Evolutionary conservation across 1,140 invertebrate genomes (phyloP), one percentile per base, ranked within the genome.

Genomic region (Carcinoscorpius rotundicauda): DNA sequence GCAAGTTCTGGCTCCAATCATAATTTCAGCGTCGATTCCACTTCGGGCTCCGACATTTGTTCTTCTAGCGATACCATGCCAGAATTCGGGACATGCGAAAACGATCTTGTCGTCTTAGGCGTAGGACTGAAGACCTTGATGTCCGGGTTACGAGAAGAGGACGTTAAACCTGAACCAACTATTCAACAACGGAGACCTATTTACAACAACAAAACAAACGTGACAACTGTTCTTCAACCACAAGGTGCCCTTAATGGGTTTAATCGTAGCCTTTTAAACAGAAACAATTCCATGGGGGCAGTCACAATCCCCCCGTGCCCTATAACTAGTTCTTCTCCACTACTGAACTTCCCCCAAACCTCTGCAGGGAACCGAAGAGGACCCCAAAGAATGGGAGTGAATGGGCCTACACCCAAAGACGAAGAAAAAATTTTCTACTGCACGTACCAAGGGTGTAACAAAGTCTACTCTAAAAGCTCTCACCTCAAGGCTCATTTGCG

Each of bases 401-500:
- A 29, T 55, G n/a, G 53, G 4, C 8, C 64, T 9, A 52, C 60
- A 8, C 10, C 59, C 3, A 67, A 69, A 48, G 67, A 75, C 5
- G 75, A 77, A 52, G 76, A 78, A 49, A 82, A 82, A 65, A 82
- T 83, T 57, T 86, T 85, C 72, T 81, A 81, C 29, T 87, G 85
- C 71, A 81, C 81, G 3, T 85, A 85, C 70, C 75, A 76, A 4
- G 78, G 78, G 9, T 85, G 83, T 71, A 77, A 76, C 4, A 86
- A 86, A 71, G 81, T 84, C 1, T 97, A 98, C 72, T 90, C 91
- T 63, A 98, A 98, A 76, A 87, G 89, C 11, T 94, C 91, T 6
- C 93, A 97, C 76, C 81, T 97, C 48, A 94, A 96, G 73, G 93
- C 94, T 3, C 95, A 98, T 75, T 76, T 96, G 60, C 81, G 94